phyloP scores from a whole-genome alignment of 2,113 vertebrate species.

The Elachura formosa region DNA sequence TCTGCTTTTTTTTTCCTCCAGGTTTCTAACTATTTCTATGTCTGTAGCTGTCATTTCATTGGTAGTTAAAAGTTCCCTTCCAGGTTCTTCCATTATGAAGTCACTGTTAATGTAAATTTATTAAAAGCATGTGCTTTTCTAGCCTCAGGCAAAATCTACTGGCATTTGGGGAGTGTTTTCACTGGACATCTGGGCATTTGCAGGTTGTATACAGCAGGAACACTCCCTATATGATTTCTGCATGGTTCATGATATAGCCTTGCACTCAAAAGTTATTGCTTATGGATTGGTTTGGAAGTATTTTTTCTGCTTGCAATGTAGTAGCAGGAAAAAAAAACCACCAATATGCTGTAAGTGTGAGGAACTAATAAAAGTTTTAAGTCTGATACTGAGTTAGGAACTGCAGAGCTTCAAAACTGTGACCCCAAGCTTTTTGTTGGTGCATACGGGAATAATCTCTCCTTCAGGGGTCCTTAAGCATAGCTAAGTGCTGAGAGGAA shows the following conservation, averaged over 20 bases:
- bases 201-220: neutral
- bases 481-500: constrained; percentile 20
- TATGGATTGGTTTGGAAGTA: neutral
- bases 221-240: neutral
- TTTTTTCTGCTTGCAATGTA: neutral
- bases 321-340: neutral
- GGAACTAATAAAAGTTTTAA: neutral
- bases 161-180: neutral
- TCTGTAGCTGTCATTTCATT: neutral
- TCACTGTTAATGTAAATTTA: neutral
- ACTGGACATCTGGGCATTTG: neutral
- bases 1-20: neutral
- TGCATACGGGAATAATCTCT: neutral
- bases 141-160: neutral
- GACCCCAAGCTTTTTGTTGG: constrained; percentile 1
- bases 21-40: neutral
- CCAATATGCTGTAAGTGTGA: neutral
- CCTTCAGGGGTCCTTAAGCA: constrained; percentile 23
- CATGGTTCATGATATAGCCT: neutral
- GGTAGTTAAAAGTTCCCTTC: neutral
- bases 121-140: neutral
- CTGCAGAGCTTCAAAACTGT: neutral
- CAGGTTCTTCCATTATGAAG: neutral
- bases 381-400: neutral
- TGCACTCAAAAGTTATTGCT: neutral